phyloP scores from a whole-genome alignment of 2,888 invertebrate genomes.

The Ariolimax columbianus region DNA sequence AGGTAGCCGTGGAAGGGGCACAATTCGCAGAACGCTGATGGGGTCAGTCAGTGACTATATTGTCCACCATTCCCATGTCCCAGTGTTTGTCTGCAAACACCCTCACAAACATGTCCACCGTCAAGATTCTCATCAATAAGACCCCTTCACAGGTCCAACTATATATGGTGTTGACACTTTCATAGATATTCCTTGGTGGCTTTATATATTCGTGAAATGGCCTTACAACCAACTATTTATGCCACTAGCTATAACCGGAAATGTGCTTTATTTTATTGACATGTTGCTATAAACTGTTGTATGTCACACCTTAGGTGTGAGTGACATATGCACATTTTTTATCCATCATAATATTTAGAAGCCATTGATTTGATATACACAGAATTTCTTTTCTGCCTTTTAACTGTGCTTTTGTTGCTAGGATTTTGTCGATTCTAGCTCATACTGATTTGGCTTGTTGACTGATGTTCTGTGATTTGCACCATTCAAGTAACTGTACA shows the following conservation, averaged over 20 bases:
- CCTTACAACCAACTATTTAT: too few relatives aligned
- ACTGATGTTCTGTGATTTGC: too few relatives aligned
- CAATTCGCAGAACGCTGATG: constrained; percentile 50
- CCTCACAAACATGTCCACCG: constrained; percentile 27
- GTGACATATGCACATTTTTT: neutral
- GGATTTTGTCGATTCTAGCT: too few relatives aligned
- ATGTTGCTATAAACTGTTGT: too few relatives aligned
- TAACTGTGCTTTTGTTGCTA: too few relatives aligned
- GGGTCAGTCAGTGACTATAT: constrained; percentile 56
- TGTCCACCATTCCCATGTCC: constrained; percentile 55
- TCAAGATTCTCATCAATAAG: neutral
- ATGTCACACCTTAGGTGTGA: too few relatives aligned
- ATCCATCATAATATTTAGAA: neutral
- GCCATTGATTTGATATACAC: neutral
- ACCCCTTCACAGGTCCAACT: neutral
- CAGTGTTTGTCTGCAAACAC: constrained; percentile 54
- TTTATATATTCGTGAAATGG: too few relatives aligned
- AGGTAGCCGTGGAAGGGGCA: constrained; percentile 50
- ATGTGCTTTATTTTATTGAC: neutral
- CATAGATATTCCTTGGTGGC: too few relatives aligned
- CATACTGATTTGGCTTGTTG: too few relatives aligned
- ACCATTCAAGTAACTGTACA: too few relatives aligned
- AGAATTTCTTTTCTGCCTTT: neutral
- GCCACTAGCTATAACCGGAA: too few relatives aligned
- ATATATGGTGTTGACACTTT: too few relatives aligned